Evolutionary conservation across 2,797 vertebrate species (phyloP).

Genomic region (Sebastes dallii): DNA sequence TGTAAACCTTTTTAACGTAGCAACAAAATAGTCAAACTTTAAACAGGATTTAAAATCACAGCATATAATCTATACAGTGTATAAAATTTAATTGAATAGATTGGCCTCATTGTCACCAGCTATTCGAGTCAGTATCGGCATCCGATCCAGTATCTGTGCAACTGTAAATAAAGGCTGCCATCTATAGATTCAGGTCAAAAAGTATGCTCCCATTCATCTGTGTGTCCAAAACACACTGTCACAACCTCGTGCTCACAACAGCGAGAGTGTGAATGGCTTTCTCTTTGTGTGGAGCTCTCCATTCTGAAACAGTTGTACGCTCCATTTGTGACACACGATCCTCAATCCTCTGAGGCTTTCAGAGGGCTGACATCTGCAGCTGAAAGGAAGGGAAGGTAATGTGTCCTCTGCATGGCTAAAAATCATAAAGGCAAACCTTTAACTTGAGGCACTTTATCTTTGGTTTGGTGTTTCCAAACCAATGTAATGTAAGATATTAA

Average conservation of each 20-base stretch:
- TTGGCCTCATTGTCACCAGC: no score
- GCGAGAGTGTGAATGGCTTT: neutral
- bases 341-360: slow-evolving; percentile 9
- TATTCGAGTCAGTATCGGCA: no score
- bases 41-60: no score
- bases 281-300: slow-evolving; percentile 9
- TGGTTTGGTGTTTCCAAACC: neutral
- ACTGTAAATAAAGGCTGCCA: neutral
- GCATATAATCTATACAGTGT: no score
- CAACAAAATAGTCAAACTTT: no score
- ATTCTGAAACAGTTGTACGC: slow-evolving; percentile 3
- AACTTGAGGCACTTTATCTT: neutral
- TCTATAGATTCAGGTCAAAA: slow-evolving; percentile 9
- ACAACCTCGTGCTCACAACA: slow-evolving; percentile 8
- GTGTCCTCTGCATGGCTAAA: slow-evolving; percentile 12
- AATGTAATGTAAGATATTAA: neutral
- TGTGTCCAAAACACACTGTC: slow-evolving; percentile 4
- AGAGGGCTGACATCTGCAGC: slow-evolving; percentile 34
- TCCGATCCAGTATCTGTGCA: neutral
- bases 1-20: no score
- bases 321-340: slow-evolving; percentile 26
- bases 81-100: no score
- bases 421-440: slow-evolving; percentile 11
- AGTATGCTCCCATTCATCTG: slow-evolving; percentile 4
- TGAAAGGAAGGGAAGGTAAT: slow-evolving; percentile 1